A percentile compares a stretch with the other conserved stretches of the same genome.
Conservation (phyloP, 2,113 vertebrate species). For the Columba livia region DNA sequence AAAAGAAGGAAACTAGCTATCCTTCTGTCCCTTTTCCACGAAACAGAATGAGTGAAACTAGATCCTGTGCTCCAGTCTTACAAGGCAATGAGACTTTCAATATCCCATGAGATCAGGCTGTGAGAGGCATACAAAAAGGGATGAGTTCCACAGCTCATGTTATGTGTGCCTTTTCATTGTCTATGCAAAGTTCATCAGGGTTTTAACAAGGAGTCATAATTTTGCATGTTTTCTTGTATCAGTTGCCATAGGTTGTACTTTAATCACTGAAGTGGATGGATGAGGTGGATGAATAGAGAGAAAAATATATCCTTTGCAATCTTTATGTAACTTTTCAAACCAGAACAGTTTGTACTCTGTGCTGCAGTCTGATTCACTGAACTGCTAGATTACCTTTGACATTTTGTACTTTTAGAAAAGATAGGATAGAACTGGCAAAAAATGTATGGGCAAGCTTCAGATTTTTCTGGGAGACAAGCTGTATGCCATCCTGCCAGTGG, state of each 20-base stretch:
- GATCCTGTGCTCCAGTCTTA: neutral
- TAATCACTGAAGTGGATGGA: neutral
- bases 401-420: neutral
- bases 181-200: neutral
- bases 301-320: neutral
- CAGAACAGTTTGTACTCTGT: neutral
- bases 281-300: neutral
- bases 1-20: neutral
- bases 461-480: neutral
- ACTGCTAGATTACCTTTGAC: neutral
- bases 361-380: neutral
- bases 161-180: neutral
- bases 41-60: neutral
- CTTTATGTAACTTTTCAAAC: neutral
- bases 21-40: neutral
- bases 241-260: neutral
- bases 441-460: neutral
- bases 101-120: neutral
- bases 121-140: neutral
- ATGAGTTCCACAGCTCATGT: neutral
- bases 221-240: neutral
- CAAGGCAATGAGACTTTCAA: neutral
- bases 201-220: neutral
- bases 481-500: neutral
- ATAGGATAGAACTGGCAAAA: neutral